A percentile compares a stretch with the other conserved stretches of the same genome.
Conservation (phyloP, 2,888 invertebrate species). For the Mythimna lalbum region DNA sequence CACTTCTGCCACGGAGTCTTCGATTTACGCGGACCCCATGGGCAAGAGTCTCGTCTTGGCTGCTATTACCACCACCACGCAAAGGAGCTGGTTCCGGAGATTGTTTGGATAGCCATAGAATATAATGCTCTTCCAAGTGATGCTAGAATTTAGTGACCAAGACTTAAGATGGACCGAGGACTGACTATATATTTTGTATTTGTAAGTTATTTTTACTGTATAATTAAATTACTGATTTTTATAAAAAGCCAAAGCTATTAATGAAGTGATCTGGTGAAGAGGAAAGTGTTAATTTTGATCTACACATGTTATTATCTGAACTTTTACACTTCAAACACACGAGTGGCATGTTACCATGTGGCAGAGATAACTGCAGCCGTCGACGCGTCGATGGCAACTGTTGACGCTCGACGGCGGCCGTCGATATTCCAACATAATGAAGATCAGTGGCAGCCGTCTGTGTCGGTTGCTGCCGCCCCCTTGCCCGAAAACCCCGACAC, state of each 20-base stretch:
- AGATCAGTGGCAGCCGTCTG: no score
- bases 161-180: constrained; percentile 3
- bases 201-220: constrained; percentile 4
- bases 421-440: no score
- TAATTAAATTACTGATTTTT: neutral
- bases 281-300: no score
- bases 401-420: no score
- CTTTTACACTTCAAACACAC: no score
- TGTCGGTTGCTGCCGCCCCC: no score
- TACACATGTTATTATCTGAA: no score
- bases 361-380: no score
- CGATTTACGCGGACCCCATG: constrained; percentile 75
- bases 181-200: constrained; percentile 18
- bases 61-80: constrained; percentile 66
- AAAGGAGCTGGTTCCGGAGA: constrained; percentile 69
- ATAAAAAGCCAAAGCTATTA: neutral
- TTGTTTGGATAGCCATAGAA: constrained; percentile 63
- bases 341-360: no score
- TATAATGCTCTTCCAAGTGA: neutral
- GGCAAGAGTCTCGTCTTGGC: constrained; percentile 25
- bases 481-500: no score
- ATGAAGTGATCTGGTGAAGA: neutral
- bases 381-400: no score
- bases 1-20: constrained; percentile 38
- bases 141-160: neutral